These are phyloP conservation scores for Hemicrepidius hirtus DNA, from an alignment of 2,888 invertebrate genomes.

Conservation along the genomic window DNA sequence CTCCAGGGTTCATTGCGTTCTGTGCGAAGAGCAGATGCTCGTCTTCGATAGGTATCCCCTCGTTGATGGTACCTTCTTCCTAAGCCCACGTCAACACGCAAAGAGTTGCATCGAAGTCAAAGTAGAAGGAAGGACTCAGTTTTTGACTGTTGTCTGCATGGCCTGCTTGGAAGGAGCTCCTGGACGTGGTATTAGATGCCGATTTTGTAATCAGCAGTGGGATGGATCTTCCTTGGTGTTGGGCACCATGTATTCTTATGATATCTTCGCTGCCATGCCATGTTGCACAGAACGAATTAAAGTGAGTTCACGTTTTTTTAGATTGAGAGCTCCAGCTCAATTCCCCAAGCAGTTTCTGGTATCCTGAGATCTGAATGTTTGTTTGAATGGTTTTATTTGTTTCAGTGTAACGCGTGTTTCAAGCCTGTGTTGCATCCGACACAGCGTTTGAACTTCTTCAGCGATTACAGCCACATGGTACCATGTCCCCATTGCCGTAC, in stretches of 20 bases:
- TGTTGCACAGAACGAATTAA: conserved; percentile 95
- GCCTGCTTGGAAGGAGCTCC: conserved; percentile 90
- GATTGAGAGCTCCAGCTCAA: background rate
- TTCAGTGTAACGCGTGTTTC: conserved; percentile 94
- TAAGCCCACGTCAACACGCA: conserved; percentile 94
- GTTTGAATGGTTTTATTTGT: conserved; percentile 60
- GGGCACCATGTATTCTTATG: conserved; percentile 98
- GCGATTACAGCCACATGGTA: conserved; percentile 94
- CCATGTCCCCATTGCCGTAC: conserved; percentile 94
- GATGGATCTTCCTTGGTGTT: conserved; percentile 94
- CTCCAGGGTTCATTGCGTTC: conserved; percentile 88
- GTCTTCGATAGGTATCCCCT: conserved; percentile 98
- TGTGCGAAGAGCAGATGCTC: conserved; percentile 91
- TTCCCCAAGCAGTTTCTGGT: too few relatives aligned
- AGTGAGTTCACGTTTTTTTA: conserved; percentile 74
- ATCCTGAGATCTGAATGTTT: too few relatives aligned
- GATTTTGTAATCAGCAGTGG: conserved; percentile 91
- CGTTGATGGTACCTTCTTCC: conserved; percentile 98
- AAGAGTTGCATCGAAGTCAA: conserved; percentile 92
- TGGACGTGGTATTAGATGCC: conserved; percentile 86
- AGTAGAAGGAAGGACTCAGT: conserved; percentile 92
- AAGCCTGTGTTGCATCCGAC: conserved; percentile 91
- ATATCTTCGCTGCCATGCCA: conserved; percentile 97
- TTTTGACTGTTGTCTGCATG: conserved; percentile 96
- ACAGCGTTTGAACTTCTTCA: conserved; percentile 92